These are phyloP conservation scores for Leptobrachium ailaonicum DNA, from an alignment of 2,113 vertebrate species.

Conservation along the genomic window DNA sequence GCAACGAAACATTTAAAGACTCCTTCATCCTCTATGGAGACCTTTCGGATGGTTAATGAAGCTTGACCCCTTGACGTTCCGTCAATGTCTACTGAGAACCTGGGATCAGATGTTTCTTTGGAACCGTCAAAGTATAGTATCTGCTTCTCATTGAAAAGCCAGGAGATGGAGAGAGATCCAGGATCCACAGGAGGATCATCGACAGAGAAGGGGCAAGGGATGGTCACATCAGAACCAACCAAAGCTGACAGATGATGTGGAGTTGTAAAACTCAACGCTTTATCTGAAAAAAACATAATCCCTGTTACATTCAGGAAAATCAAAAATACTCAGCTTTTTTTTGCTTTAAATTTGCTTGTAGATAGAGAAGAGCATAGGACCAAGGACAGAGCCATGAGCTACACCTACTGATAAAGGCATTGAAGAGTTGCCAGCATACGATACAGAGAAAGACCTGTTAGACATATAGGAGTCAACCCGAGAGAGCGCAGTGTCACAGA, in stretches of 20 bases:
- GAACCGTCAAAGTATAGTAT: not conserved
- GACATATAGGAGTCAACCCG: no score
- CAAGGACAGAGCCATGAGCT: no score
- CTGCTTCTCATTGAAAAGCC: not conserved
- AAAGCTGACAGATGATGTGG: not conserved
- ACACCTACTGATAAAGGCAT: no score
- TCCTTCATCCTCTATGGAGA: not conserved
- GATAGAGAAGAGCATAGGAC: no score
- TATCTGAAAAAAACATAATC: not conserved
- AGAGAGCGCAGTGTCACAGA: no score
- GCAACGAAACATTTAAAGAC: not conserved
- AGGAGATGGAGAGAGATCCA: not conserved
- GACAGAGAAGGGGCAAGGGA: not conserved
- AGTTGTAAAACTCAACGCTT: not conserved
- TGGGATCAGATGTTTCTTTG: not conserved
- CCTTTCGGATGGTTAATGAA: not conserved
- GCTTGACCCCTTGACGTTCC: not conserved
- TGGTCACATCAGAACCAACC: not conserved
- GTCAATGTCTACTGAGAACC: not conserved
- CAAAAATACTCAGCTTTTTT: no score
- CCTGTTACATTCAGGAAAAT: no score
- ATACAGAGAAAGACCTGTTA: no score
- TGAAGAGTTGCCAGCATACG: no score
- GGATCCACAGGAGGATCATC: not conserved
- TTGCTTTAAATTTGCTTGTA: no score